phyloP scores from a whole-genome alignment of 2,888 invertebrate species.

The Drosophila aldrichi region DNA sequence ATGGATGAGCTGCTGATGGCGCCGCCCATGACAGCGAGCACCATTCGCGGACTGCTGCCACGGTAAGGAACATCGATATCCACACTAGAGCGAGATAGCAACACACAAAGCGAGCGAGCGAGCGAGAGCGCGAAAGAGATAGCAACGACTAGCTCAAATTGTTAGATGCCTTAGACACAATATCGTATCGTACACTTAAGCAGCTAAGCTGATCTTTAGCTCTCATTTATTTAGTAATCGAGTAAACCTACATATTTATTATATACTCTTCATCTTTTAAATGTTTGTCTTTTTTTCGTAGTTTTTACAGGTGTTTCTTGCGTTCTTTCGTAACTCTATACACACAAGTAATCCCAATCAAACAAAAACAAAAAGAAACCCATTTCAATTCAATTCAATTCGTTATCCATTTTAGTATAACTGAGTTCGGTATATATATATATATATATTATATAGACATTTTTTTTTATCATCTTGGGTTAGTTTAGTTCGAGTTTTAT shows the following conservation, averaged over 20 bases:
- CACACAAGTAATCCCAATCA: slow-evolving; percentile 31
- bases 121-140: slow-evolving; percentile 1
- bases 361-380: slow-evolving; percentile 1
- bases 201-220: slow-evolving; percentile 23
- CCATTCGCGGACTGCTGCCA: slow-evolving; percentile 89
- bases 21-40: slow-evolving; percentile 91
- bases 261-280: slow-evolving; percentile 38
- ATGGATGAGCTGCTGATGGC: slow-evolving; percentile 93
- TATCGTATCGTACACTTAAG: background rate
- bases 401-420: slow-evolving; percentile 34
- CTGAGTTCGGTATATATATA: slow-evolving; percentile 15
- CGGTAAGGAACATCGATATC: slow-evolving; percentile 84
- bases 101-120: background rate
- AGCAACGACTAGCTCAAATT: slow-evolving; percentile 9
- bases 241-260: slow-evolving; percentile 15
- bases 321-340: slow-evolving; percentile 39
- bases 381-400: slow-evolving; percentile 50
- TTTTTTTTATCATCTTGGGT: slow-evolving; percentile 26
- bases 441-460: background rate
- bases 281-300: slow-evolving; percentile 67
- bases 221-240: slow-evolving; percentile 33
- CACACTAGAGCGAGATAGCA: background rate
- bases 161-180: slow-evolving; percentile 19
- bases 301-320: slow-evolving; percentile 82
- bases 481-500: slow-evolving; percentile 27